A percentile compares a stretch with the other conserved stretches of the same genome.
Conservation (phyloP, 2,888 invertebrate genomes). For the Hypselothyrea guttata region DNA sequence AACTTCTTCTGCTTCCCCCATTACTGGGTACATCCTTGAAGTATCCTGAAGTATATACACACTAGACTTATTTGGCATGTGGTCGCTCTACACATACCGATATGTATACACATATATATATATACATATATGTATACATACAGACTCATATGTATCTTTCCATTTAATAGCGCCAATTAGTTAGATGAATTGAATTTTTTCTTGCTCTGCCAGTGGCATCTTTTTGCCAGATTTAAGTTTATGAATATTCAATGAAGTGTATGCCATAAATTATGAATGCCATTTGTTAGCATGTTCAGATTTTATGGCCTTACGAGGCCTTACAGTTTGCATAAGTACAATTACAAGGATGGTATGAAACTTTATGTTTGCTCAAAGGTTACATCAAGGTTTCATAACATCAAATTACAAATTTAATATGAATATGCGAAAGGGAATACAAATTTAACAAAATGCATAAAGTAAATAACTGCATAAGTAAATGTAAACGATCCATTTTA, state of each 20-base stretch:
- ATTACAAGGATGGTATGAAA: background rate
- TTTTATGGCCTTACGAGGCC: constrained; percentile 54
- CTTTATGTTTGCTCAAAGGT: constrained; percentile 13
- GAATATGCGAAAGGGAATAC: too few species aligned
- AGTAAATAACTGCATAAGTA: too few species aligned
- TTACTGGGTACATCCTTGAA: constrained; percentile 11
- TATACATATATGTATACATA: background rate
- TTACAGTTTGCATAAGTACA: background rate
- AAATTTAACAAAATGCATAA: too few species aligned
- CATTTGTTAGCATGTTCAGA: constrained; percentile 62
- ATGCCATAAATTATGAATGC: constrained; percentile 70
- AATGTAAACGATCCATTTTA: too few species aligned
- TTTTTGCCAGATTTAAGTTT: constrained; percentile 59
- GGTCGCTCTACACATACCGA: constrained; percentile 25
- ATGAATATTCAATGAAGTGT: constrained; percentile 77
- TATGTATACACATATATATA: constrained; percentile 9
- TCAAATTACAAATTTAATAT: background rate
- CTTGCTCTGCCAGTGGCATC: constrained; percentile 10
- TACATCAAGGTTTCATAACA: constrained; percentile 1
- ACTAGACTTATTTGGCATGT: constrained; percentile 38
- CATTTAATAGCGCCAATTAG: constrained; percentile 70
- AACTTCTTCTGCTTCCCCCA: constrained; percentile 36
- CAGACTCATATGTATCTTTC: constrained; percentile 25
- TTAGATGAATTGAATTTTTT: constrained; percentile 68
- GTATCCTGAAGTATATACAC: constrained; percentile 11